Evolutionary conservation across 2,797 vertebrate genomes (phyloP).

Genomic region (Rachycentron canadum): DNA sequence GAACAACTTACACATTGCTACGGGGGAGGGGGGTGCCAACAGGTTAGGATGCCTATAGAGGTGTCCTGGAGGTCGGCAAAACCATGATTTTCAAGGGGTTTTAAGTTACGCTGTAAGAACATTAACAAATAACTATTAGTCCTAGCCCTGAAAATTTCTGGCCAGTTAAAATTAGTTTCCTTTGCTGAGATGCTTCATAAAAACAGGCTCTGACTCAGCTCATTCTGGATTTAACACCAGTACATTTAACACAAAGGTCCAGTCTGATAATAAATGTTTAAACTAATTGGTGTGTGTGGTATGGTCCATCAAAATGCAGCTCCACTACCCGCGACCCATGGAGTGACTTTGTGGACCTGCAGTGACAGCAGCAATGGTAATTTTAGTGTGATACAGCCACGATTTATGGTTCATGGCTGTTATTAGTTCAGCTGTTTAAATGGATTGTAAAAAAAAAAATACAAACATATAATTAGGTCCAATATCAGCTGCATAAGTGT

Average conservation of each 20-base stretch:
- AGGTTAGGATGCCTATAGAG: too few species aligned
- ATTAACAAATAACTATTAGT: background rate
- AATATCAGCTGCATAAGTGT: background rate
- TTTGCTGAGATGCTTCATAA: background rate
- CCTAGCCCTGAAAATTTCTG: background rate
- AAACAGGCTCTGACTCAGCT: background rate
- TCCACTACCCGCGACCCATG: constrained; percentile 12
- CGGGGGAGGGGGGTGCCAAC: too few species aligned
- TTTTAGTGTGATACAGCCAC: constrained; percentile 9
- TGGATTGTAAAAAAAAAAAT: background rate
- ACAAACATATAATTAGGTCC: background rate
- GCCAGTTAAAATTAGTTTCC: background rate
- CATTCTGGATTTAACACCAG: background rate
- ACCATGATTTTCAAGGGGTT: background rate
- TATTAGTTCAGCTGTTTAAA: constrained; percentile 18
- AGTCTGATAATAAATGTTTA: background rate
- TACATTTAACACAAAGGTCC: background rate
- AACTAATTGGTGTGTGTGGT: background rate
- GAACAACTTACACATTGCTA: too few species aligned
- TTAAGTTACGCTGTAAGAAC: background rate
- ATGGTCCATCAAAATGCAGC: constrained; percentile 11
- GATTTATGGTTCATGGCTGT: constrained; percentile 23
- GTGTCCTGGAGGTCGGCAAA: background rate
- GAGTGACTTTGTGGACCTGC: background rate
- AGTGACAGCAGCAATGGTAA: background rate